These are phyloP conservation scores for Margaritifera margaritifera DNA, from an alignment of 2,888 invertebrate species.

Conservation along the genomic window DNA sequence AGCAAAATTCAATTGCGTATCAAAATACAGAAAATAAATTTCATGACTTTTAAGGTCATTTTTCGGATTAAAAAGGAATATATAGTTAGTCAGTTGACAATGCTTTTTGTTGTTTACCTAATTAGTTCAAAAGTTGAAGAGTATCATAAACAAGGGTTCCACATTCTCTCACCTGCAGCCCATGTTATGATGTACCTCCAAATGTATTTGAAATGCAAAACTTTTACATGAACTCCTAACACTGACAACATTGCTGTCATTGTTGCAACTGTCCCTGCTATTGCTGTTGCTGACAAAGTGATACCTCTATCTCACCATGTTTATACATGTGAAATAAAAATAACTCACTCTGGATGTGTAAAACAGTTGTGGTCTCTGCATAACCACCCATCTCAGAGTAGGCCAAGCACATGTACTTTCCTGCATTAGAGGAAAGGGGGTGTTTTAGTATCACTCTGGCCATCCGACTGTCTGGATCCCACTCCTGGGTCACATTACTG, in stretches of 20 bases:
- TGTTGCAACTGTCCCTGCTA: background rate
- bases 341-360: constrained; percentile 32
- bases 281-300: background rate
- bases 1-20: no score
- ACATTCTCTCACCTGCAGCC: no score
- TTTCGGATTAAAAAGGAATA: no score
- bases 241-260: background rate
- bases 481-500: constrained; percentile 16
- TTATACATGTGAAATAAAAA: background rate
- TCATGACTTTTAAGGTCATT: no score
- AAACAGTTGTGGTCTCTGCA: constrained; percentile 22
- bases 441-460: constrained; percentile 31
- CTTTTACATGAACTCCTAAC: background rate
- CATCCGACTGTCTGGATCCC: constrained; percentile 32
- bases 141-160: no score
- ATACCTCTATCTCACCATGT: background rate
- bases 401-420: constrained; percentile 42
- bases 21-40: no score
- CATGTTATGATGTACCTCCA: no score
- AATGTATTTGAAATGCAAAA: background rate
- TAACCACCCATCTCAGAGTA: constrained; percentile 34
- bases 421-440: constrained; percentile 27
- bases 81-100: no score
- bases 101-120: no score
- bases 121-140: no score